Base-by-base conservation (phyloP, 2,113 vertebrate species). In the Semicossyphus pulcher region DNA sequence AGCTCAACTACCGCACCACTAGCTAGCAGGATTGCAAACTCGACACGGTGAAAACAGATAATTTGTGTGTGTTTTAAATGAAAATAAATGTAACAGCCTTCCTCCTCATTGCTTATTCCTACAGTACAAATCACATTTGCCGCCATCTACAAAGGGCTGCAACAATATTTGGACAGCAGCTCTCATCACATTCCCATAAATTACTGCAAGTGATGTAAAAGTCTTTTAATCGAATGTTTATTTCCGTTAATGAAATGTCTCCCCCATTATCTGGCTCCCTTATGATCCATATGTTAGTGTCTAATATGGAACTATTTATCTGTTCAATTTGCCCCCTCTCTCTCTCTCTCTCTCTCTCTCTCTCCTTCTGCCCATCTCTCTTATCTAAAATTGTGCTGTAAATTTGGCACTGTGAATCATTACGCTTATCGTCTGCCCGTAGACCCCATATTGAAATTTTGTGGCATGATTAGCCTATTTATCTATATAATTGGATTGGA, bases 401-500 rank as follows among this genome's bases (percentile, higher is more conserved):
- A 91, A 92, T 93, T 92, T 92, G 88, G 85, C 90, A 67, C 73
- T 75, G 86, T 91, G 89, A 92, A 90, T 90, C 86, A 93, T 93
- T 92, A 85, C 89, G 84, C 92, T 93, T 93, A 94, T 94, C 94
- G 72, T 86, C 87, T 88, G 81, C 88, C 89, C 83, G 64, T 91
- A 91, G 88, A 92, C 90, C 81, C 69, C 83, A 90, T 94, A 93
- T 93, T 94, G 85, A 93, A 91, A 94, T 92, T 90, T 90, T 91
- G 91, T 90, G 87, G 90, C 88, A 92, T 93, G 91, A 94, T 94
- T 93, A 93, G 92, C 89, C 91, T 92, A 93, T 94, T 94, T 94
- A 94, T 94, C 94, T 94, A 89, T 89, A 88, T 94, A 94, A 94
- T 94, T 93, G 92, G 93, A 94, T 93, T 94, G 93, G 90, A 91